Evolutionary conservation across 2,888 invertebrate species (phyloP).

Genomic region (Halocaridina rubra): DNA sequence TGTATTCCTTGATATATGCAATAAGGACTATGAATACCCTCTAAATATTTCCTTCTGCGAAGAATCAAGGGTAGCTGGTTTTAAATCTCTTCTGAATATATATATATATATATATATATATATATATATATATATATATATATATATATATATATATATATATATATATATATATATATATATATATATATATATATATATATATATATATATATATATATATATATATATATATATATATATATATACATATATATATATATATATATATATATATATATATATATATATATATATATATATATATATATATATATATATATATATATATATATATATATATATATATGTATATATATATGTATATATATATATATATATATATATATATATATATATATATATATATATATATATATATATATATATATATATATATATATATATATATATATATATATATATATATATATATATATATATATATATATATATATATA

Average conservation of each 20-base stretch:
- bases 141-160: not conserved
- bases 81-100: not conserved
- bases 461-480: not conserved
- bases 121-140: not conserved
- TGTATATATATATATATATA: not conserved
- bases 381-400: not conserved
- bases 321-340: not conserved
- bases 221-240: not conserved
- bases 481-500: not conserved
- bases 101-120: not conserved
- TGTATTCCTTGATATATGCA: no score
- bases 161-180: not conserved
- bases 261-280: not conserved
- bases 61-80: no score
- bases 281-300: not conserved
- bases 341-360: not conserved
- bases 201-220: not conserved
- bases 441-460: not conserved
- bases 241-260: not conserved
- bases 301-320: not conserved
- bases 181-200: not conserved
- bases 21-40: not conserved
- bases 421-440: not conserved
- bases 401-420: not conserved
- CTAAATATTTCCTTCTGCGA: no score